These are phyloP conservation scores for Andrena marginata DNA, from an alignment of 2,888 invertebrate genomes.

Conservation along the genomic window DNA sequence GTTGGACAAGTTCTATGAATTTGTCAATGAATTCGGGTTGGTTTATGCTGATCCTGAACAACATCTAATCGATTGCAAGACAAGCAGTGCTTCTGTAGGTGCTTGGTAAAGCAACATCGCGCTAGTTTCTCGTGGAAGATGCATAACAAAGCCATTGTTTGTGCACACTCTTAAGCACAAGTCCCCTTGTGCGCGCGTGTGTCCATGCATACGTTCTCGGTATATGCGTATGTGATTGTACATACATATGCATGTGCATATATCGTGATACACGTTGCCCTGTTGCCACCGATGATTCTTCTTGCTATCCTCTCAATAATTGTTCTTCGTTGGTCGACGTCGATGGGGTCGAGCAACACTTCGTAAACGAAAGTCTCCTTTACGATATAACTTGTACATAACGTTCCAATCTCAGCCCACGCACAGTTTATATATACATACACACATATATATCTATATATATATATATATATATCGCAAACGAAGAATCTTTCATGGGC, in stretches of 20 bases:
- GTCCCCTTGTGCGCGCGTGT: conserved; percentile 55
- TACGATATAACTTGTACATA: conserved; percentile 52
- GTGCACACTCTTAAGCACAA: conserved; percentile 45
- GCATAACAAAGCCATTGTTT: conserved; percentile 43
- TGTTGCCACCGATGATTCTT: conserved; percentile 44
- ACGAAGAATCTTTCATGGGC: conserved; percentile 38
- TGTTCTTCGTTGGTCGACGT: conserved; percentile 51
- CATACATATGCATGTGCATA: conserved; percentile 71
- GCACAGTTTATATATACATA: conserved; percentile 23
- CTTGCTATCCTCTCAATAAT: conserved; percentile 46
- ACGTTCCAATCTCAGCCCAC: conserved; percentile 35
- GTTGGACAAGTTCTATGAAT: conserved; percentile 93
- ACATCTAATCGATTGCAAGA: conserved; percentile 96
- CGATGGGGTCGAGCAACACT: conserved; percentile 37
- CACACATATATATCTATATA: no score
- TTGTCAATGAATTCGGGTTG: conserved; percentile 93
- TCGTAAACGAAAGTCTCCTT: conserved; percentile 41
- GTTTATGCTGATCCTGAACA: conserved; percentile 90
- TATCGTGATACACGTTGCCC: conserved; percentile 42
- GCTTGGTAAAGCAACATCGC: conserved; percentile 79
- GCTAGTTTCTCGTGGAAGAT: conserved; percentile 61
- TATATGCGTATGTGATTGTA: conserved; percentile 64
- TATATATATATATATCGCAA: conserved; percentile 22
- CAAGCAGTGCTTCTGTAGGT: conserved; percentile 86
- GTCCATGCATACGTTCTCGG: conserved; percentile 60